phyloP scores from a whole-genome alignment of 2,113 vertebrate genomes.

The Bufo gargarizans region DNA sequence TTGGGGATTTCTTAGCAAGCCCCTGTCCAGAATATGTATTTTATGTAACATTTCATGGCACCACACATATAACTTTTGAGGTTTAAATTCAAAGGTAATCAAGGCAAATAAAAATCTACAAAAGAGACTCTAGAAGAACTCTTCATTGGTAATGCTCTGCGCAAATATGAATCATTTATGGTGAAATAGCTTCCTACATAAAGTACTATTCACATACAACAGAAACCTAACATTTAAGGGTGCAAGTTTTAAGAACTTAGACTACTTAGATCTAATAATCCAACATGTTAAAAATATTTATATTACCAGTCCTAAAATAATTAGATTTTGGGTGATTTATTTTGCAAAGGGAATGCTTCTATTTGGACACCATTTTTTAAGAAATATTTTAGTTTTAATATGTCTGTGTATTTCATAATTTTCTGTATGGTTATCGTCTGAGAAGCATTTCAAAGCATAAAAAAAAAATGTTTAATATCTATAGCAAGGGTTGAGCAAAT shows the following conservation, averaged over 20 bases:
- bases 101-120: background rate
- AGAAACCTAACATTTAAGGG: background rate
- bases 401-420: background rate
- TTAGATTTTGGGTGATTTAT: background rate
- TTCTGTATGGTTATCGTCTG: background rate
- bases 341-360: constrained; percentile 45
- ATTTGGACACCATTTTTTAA: background rate
- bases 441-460: constrained; percentile 30
- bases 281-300: background rate
- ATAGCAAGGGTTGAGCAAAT: background rate
- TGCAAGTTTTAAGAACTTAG: background rate
- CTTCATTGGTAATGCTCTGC: background rate
- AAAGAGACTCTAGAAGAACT: background rate
- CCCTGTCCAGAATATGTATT: background rate
- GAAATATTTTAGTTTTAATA: background rate
- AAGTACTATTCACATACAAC: background rate
- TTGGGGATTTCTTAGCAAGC: background rate
- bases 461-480: background rate
- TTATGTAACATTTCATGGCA: background rate
- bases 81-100: background rate
- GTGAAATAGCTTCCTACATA: background rate
- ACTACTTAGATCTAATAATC: background rate
- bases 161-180: background rate
- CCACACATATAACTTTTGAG: background rate
- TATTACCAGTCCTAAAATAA: background rate